Conservation (phyloP, 2,113 vertebrate species). For the Onychostruthus taczanowskii region DNA sequence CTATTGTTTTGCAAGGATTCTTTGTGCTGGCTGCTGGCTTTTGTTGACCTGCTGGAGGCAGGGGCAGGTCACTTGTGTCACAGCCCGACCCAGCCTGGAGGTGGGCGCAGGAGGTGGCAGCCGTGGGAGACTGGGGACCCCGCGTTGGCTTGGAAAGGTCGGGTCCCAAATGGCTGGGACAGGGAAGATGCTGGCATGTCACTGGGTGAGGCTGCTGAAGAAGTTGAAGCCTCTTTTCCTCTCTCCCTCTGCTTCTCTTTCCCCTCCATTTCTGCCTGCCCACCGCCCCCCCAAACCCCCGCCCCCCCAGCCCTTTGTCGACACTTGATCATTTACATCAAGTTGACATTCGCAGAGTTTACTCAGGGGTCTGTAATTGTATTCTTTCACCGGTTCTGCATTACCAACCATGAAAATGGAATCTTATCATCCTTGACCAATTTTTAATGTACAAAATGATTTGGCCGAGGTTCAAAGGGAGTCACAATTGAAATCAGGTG, state of each 20-base stretch:
- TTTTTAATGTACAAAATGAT: conserved; percentile 99
- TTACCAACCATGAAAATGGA: conserved; percentile 99
- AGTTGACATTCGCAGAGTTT: conserved; percentile 99
- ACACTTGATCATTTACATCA: conserved; percentile 99
- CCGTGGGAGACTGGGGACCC: not conserved
- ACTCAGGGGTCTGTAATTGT: conserved; percentile 99
- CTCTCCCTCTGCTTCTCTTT: not conserved
- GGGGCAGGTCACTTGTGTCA: not conserved
- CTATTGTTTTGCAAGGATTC: not conserved
- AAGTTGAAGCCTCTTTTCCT: conserved; percentile 9
- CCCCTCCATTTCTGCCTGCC: conserved; percentile 11
- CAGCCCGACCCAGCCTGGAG: accelerated
- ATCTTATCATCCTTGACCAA: conserved; percentile 99
- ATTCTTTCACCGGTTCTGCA: conserved; percentile 99
- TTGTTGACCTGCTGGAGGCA: not conserved
- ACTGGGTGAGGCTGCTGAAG: not conserved
- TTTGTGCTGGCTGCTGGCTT: not conserved
- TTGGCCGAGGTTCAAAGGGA: conserved; percentile 97
- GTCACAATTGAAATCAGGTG: conserved; percentile 99
- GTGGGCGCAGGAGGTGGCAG: not conserved
- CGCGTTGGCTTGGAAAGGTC: not conserved
- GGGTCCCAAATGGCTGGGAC: not conserved
- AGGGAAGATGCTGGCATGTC: not conserved
- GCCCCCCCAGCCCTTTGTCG: conserved; percentile 75
- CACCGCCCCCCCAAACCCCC: not conserved